Base-by-base conservation (phyloP, 2,113 vertebrate genomes). In the Hyperopisus bebe region DNA sequence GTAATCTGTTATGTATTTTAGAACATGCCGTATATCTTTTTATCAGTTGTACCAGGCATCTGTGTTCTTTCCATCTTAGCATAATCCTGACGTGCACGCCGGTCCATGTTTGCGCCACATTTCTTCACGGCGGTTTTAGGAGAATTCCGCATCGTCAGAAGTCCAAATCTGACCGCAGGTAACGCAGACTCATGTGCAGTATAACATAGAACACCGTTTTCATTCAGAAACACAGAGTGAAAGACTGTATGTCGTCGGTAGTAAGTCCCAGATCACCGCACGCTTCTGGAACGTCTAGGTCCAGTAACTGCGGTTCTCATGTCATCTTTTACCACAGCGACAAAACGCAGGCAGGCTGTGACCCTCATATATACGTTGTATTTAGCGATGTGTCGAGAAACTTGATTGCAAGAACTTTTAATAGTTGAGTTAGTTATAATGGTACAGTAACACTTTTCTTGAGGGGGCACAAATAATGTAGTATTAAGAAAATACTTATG, bases 101-200 rank as follows among this genome's bases (percentile, higher is more conserved):
- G n/a, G n/a, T 86, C 24, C 44, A n/a, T 85, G 21, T 13, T 50
- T 47, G 21, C 44, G 9, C 46, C 83, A 47, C 47, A 13, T 27
- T 27, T 27, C 70, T 17, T 77, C 11, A 6, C 13, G 9, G 19
- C 21, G 19, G 46, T 77, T 47, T 47, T 47, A 13, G 44, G 83
- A 47, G 77, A 55, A 85, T 27, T 31, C 44, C 46, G 82, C 53
- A 85, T 82, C 53, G 80, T 89, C 42, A 47, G 80, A 83, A 83
- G 77, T 89, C 55, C 27, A 31, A 13, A 55, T 53, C 15, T 83
- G 88, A 84, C 48, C 21, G 48, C 19, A 24, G 35, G 42, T 46
- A 89, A 83, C 50, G 50, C 19, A 35, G 77, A 11, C 77, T 21
- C 50, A 8, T 11, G 55, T 21, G 9, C 83, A 58, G 24, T 80